Conservation (phyloP, 1,140 invertebrate genomes). For the Bursaphelenchus mucronatus region DNA sequence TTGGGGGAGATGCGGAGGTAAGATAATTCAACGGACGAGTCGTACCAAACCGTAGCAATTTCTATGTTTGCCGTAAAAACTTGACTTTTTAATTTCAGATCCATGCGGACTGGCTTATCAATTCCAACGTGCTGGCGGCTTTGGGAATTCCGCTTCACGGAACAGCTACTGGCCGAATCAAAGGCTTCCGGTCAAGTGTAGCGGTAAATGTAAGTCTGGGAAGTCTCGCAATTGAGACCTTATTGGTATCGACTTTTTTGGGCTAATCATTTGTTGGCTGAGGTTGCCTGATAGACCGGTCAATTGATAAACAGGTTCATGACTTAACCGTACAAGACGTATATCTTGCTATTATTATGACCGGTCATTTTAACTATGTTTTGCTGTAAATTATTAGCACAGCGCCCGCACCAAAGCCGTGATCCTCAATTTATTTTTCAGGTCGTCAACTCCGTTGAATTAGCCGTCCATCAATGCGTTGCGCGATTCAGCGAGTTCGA, state of each 20-base stretch:
- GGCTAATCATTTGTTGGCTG: too few species aligned
- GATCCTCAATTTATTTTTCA: background rate
- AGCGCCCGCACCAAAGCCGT: too few species aligned
- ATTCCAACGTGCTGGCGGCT: conserved; percentile 3
- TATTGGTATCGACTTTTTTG: background rate
- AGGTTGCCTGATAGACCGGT: too few species aligned
- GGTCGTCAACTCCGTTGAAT: conserved; percentile 10
- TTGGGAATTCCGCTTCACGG: conserved; percentile 32
- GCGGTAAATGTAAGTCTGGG: conserved; percentile 22
- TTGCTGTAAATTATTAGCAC: too few species aligned
- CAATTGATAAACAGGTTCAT: too few species aligned
- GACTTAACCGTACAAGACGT: too few species aligned
- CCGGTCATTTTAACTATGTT: too few species aligned
- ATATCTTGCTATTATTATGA: too few species aligned
- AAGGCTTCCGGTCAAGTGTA: conserved; percentile 26
- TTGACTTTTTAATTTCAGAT: conserved; percentile 1
- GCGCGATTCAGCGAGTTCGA: conserved; percentile 30
- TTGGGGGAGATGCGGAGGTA: conserved; percentile 32
- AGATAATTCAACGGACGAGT: background rate
- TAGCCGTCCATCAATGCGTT: conserved; percentile 30
- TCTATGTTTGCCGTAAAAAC: too few species aligned
- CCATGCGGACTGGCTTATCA: conserved; percentile 7
- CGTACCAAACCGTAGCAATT: background rate
- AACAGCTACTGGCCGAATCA: conserved; percentile 21
- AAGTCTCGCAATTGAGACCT: background rate